A percentile compares a stretch with the other conserved stretches of the same genome.
Conservation (phyloP, 1,140 invertebrate species). For the Drosophila takahashii region DNA sequence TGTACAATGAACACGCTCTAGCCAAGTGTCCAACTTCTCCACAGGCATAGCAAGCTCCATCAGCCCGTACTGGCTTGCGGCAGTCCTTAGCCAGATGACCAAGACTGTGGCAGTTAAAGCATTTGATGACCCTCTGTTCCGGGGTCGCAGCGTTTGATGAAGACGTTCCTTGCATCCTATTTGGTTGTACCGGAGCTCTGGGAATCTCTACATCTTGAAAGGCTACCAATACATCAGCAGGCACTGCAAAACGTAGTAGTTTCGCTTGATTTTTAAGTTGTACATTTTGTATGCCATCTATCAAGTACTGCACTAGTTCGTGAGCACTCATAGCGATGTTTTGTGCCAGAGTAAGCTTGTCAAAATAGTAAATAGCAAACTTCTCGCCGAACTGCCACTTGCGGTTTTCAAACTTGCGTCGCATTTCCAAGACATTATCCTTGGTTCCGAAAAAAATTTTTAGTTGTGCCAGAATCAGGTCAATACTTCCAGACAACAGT, state of each 20-base stretch:
- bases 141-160: neutral
- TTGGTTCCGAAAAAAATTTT: neutral
- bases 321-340: neutral
- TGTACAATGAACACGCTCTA: neutral
- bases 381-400: neutral
- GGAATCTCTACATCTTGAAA: conserved; percentile 4
- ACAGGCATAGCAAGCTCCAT: neutral
- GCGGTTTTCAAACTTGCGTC: too few species aligned
- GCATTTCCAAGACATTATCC: conserved; percentile 1
- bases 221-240: neutral
- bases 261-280: conserved; percentile 2
- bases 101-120: neutral
- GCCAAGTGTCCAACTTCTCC: neutral
- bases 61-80: neutral
- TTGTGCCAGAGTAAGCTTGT: neutral
- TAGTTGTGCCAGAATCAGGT: conserved; percentile 1
- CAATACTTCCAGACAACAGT: neutral
- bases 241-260: conserved; percentile 2
- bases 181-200: neutral
- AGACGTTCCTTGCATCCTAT: neutral
- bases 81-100: conserved; percentile 1
- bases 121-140: conserved; percentile 1
- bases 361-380: neutral
- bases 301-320: conserved; percentile 3
- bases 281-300: conserved; percentile 5